Percentiles rank a stretch among this genome's conserved stretches.
These are phyloP conservation scores for Lasioglossum oenotherae DNA, from an alignment of 2,888 invertebrate species.

Conservation along the genomic window DNA sequence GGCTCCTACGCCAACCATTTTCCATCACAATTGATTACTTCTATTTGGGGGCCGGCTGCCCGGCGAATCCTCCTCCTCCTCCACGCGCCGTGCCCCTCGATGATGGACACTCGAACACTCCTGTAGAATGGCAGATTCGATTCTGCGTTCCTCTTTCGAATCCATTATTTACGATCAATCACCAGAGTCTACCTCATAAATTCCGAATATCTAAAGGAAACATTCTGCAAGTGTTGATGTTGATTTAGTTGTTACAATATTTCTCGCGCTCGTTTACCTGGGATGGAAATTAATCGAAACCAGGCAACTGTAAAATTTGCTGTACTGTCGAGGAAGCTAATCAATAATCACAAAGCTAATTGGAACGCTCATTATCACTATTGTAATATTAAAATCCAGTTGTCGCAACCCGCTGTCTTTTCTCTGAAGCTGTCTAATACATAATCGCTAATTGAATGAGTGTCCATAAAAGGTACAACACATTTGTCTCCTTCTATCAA, in stretches of 20 bases:
- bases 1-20: slow-evolving; percentile 50
- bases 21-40: slow-evolving; percentile 54
- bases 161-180: background rate
- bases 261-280: background rate
- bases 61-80: background rate
- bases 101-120: slow-evolving; percentile 29
- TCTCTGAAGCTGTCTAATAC: background rate
- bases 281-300: background rate
- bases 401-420: background rate
- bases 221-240: background rate
- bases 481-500: background rate
- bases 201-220: background rate
- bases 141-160: background rate
- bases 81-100: slow-evolving; percentile 14
- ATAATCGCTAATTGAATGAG: background rate
- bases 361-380: too few species aligned
- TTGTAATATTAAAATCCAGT: background rate
- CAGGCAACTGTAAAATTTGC: background rate
- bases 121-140: background rate
- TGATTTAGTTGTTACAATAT: background rate
- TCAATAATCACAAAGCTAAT: background rate
- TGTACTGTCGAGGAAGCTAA: background rate
- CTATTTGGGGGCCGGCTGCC: slow-evolving; percentile 22
- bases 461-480: background rate
- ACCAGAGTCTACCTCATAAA: background rate